phyloP scores from a whole-genome alignment of 2,113 vertebrate genomes.

The Naja naja region DNA sequence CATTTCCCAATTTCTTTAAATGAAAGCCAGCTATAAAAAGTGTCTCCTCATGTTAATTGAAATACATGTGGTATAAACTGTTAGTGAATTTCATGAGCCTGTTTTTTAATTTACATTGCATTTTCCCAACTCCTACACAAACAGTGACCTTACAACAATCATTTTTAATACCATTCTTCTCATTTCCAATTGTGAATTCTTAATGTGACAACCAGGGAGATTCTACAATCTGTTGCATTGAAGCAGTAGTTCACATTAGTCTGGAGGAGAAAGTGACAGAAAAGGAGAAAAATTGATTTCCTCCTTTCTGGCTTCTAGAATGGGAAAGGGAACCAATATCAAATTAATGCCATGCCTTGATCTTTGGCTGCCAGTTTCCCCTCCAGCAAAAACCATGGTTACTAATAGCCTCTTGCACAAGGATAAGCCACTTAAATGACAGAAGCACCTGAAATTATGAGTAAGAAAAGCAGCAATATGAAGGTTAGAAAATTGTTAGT shows the following conservation, averaged over 20 bases:
- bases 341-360: not conserved
- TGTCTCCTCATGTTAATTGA: not conserved
- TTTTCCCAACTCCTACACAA: not conserved
- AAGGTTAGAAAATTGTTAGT: not conserved
- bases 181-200: constrained; percentile 6
- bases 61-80: not conserved
- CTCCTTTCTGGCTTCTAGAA: not conserved
- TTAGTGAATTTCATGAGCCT: not conserved
- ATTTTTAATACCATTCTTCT: not conserved
- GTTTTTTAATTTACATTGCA: not conserved
- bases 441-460: not conserved
- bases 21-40: constrained; percentile 4
- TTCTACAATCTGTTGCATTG: not conserved
- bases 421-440: not conserved
- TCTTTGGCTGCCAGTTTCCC: not conserved
- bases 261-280: not conserved
- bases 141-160: not conserved
- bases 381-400: not conserved
- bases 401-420: not conserved
- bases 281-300: not conserved
- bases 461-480: not conserved
- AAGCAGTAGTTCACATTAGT: not conserved
- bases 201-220: not conserved
- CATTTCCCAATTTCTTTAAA: constrained; percentile 4
- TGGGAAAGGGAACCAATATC: not conserved